These are phyloP conservation scores for Dusona sp. DNA, from an alignment of 2,888 invertebrate genomes.

Conservation along the genomic window DNA sequence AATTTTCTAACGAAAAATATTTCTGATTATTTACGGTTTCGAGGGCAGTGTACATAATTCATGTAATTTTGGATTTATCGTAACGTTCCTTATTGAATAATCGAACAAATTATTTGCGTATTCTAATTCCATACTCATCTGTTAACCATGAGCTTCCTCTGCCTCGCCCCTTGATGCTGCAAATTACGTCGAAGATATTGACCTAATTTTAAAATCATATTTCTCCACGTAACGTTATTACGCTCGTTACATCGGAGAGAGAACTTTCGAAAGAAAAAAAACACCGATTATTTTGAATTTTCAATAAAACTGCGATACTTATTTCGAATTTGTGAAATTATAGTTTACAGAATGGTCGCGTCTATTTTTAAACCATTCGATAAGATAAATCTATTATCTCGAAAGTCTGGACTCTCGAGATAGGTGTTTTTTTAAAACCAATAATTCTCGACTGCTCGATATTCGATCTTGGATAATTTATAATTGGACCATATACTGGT, in stretches of 20 bases:
- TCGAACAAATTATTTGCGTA: neutral
- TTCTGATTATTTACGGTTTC: neutral
- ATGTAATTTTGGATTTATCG: neutral
- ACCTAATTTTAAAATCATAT: neutral
- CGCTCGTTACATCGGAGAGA: neutral
- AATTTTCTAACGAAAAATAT: neutral
- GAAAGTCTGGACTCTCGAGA: neutral
- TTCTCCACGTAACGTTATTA: neutral
- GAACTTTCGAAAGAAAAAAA: neutral
- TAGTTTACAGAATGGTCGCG: neutral
- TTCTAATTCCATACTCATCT: neutral
- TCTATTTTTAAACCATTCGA: neutral
- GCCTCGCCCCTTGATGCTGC: neutral
- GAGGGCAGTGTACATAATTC: neutral
- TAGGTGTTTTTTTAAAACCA: neutral
- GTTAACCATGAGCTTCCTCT: neutral
- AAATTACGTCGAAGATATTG: neutral
- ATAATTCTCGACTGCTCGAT: neutral
- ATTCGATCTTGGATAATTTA: constrained; percentile 23
- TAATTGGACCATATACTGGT: neutral
- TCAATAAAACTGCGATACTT: too few relatives aligned
- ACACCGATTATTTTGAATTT: neutral
- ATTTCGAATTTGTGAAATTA: neutral
- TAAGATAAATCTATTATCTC: neutral
- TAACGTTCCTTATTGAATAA: neutral